Conservation (phyloP, 2,113 vertebrate genomes). For the Sciurus niger region DNA sequence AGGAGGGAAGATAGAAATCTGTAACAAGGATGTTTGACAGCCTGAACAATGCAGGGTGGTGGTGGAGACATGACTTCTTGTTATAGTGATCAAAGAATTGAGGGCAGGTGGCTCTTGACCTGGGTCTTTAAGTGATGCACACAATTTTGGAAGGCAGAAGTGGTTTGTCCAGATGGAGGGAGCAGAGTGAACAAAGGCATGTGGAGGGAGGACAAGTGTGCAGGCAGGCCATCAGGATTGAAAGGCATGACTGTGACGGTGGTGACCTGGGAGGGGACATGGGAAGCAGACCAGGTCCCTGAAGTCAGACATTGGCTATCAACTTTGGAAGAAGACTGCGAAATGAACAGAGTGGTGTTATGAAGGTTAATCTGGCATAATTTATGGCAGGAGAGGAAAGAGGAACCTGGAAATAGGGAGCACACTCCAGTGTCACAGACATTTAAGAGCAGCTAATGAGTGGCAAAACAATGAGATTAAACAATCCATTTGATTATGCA, state of each 20-base stretch:
- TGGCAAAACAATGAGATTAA: conserved; percentile 72
- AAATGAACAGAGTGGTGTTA: not conserved
- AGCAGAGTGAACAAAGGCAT: no score
- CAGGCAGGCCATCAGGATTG: accelerated
- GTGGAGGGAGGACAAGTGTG: not conserved
- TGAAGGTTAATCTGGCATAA: not conserved
- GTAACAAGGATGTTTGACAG: accelerated
- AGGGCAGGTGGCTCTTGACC: not conserved
- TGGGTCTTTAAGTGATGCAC: not conserved
- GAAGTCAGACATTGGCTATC: accelerated
- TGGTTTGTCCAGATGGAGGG: not conserved
- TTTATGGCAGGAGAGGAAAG: not conserved
- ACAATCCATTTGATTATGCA: conserved; percentile 76
- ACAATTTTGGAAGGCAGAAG: not conserved
- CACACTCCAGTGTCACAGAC: not conserved
- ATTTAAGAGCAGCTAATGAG: conserved; percentile 21
- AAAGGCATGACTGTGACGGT: accelerated
- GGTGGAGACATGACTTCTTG: not conserved
- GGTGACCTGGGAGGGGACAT: accelerated
- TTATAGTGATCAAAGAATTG: accelerated
- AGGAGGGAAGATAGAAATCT: no score
- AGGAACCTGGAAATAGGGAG: not conserved
- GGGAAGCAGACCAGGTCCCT: not conserved
- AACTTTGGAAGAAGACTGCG: not conserved
- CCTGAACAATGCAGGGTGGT: accelerated